Evolutionary conservation across 2,113 vertebrate species (phyloP), one percentile per base, ranked within the genome.

Genomic region (Microtus ochrogaster): DNA sequence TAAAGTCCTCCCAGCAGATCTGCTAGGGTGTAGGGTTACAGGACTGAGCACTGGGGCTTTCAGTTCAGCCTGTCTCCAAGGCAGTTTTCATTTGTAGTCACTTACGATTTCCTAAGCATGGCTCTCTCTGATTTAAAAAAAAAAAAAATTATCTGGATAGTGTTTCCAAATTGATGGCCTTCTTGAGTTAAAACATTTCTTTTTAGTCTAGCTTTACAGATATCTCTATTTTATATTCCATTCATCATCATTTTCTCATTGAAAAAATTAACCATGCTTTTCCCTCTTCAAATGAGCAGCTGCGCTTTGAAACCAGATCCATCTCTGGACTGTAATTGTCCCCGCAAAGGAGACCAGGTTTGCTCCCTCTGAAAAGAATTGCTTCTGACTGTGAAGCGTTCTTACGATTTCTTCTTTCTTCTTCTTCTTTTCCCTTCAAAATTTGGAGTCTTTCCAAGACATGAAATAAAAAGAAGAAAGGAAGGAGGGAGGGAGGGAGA

Each of bases 251-350:
- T 97, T 95, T 98, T 95, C 91, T 96, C 92, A 83, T 72, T 95
- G 96, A 95, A 96, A 95, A 97, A 97, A 97, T 96, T 97, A 97
- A 94, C 95, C 94, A 89, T 97, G 90, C 96, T 94, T 96, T 86
- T 95, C 89, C 96, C 68, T 94, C 97, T 97, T 97, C 96, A 97
- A 96, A 97, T 97, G 97, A 90, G 92, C 97, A 97, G 96, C 96
- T 97, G 96, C 85, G 47, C 97, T 98, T 98, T 98, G 97, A 98
- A 97, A 97, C 95, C 72, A 87, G 96, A 97, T 95, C 95, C 73
- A 86, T 86, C 91, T 89, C 89, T 85, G n/a, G 82, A 28, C 86
- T 91, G 6, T 94, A 97, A 97, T 97, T 97, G 95, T 94, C 95
- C 91, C 90, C 89, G 94, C 92, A 82, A 92, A 82, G 82, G 96